These are phyloP conservation scores for Nettapus auritus DNA, from an alignment of 2,113 vertebrate species.

Conservation along the genomic window DNA sequence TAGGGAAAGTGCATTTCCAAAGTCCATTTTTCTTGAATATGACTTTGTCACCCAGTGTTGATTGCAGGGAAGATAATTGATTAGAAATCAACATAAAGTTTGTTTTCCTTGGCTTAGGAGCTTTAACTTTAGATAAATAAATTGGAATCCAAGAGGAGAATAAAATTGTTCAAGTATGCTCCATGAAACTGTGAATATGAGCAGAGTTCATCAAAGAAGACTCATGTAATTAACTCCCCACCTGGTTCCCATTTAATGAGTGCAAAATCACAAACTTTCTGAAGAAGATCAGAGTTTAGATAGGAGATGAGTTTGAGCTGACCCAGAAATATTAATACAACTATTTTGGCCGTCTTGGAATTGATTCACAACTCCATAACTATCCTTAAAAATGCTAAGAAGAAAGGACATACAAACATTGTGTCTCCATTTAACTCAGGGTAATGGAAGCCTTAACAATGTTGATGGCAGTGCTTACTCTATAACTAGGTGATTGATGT, in stretches of 20 bases:
- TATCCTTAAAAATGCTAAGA: neutral
- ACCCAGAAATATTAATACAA: neutral
- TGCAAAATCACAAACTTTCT: slow-evolving; percentile 11
- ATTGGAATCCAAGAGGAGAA: neutral
- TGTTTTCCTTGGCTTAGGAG: neutral
- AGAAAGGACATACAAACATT: neutral
- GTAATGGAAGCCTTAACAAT: neutral
- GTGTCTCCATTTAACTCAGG: neutral
- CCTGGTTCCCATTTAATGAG: neutral
- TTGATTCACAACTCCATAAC: neutral
- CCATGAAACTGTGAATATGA: neutral
- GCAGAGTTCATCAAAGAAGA: neutral
- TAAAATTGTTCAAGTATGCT: neutral
- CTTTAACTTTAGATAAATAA: neutral
- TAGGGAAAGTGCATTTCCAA: slow-evolving; percentile 43
- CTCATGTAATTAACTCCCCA: neutral
- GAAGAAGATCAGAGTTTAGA: neutral
- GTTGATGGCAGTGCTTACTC: neutral
- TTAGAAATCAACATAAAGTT: slow-evolving; percentile 22
- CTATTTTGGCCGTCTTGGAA: neutral
- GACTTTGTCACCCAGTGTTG: slow-evolving; percentile 27
- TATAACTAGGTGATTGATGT: neutral
- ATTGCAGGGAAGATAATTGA: slow-evolving; percentile 30
- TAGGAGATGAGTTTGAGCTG: neutral
- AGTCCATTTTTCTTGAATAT: slow-evolving; percentile 53